Base-by-base conservation (phyloP, 2,888 invertebrate species). In the Eupithecia exiguata region DNA sequence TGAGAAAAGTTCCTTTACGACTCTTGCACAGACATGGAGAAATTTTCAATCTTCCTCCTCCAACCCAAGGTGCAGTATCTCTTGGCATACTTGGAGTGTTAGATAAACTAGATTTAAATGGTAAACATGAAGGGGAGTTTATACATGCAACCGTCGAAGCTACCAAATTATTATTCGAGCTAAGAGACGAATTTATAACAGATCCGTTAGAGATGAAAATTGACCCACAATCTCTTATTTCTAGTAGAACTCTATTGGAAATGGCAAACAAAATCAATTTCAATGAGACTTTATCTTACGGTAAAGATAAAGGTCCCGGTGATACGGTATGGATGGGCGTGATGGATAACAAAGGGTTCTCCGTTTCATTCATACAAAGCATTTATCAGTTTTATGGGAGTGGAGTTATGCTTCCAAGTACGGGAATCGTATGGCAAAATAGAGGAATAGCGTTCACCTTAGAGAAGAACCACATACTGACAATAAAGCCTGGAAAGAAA, bases 301-400 rank as follows among this genome's bases (percentile, higher is more conserved):
- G 83, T 43, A 81, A 84, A 65, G 88, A 87, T 0, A 88, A 87
- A 79, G 91, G 91, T 1, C 84, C 89, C 4, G 93, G 92, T 10
- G 94, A 93, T 74, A 94, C 94, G 18, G 82, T 94, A 72, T 94
- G 94, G 94, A 86, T 94, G 87, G 94, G 93, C 16, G 87, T 88
- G 14, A 93, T 93, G 92, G 94, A 94, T 77, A 86, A 77, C 66
- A 91, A 88, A 82, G 94, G 94, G 0, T 94, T 89, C 82, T 92
- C 92, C 18, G 92, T 94, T 62, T 93, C 93, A 61, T 94, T 91
- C 78, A 94, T 94, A 78, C 94, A 94, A 81, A 94, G 94, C 71
- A 75, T 89, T 75, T 94, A 91, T 77, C 85, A 89, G 75, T 70
- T 76, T 18, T 94, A 88, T 77, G 94, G 94, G 1, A 93, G 94